Conservation (phyloP, 2,113 vertebrate species). For the Neotoma lepida region DNA sequence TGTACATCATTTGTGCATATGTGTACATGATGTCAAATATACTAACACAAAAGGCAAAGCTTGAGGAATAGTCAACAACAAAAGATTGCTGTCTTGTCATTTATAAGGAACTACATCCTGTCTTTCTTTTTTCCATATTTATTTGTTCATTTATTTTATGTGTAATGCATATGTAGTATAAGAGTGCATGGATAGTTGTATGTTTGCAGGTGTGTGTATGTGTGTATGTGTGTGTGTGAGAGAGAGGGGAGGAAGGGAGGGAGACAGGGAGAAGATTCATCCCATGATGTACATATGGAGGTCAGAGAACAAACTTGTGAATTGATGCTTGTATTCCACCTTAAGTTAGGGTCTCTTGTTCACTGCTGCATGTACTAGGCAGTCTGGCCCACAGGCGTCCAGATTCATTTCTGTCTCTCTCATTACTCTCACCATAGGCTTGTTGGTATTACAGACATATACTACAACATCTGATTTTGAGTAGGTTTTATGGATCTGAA, state of each 20-base stretch:
- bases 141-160: neutral
- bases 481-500: neutral
- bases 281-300: too few species aligned
- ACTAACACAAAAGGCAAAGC: neutral
- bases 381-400: too few species aligned
- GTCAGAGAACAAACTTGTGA: neutral
- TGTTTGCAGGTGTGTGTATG: neutral
- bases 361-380: too few species aligned
- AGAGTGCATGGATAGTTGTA: neutral
- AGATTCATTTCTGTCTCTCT: neutral
- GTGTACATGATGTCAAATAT: neutral
- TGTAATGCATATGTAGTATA: neutral
- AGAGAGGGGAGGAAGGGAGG: rapidly evolving
- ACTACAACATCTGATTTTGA: neutral
- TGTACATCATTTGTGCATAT: neutral
- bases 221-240: neutral
- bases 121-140: neutral
- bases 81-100: neutral
- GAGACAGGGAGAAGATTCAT: too few species aligned
- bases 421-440: too few species aligned
- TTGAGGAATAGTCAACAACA: neutral
- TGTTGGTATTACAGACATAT: neutral
- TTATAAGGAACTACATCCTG: neutral
- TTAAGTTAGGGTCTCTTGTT: neutral
- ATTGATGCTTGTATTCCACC: neutral